Base-by-base conservation (phyloP, 2,797 vertebrate species). In the Myotis planiceps region DNA sequence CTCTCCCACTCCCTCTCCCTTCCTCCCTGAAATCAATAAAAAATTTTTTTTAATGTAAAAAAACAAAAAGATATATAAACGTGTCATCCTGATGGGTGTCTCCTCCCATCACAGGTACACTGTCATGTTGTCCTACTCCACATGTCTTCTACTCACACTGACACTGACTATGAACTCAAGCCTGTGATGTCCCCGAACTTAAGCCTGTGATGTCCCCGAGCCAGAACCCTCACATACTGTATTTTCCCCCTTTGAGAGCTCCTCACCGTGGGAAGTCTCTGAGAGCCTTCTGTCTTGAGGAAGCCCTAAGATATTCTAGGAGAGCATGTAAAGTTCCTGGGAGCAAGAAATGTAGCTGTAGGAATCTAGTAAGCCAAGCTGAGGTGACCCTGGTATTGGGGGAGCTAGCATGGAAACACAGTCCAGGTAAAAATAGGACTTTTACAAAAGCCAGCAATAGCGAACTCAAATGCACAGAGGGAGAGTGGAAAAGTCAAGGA, bases 91-190 rank as follows among this genome's bases (percentile, higher is more conserved):
- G 51, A 42, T 47, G 65, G 23, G 32, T 34, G 39, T 66, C n/a
- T 6, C 18, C 6, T 47, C 32, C 42, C 23, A 5, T 23, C 29
- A 37, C 29, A 21, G 66, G 65, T 29, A 51, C 23, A 2, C 1
- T 32, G 9, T 8, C 16, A 10, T 45, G 6, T 13, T 51, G 6
- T 13, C 66, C 47, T 49, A 15, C 29, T 55, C 58, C 37, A 23
- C 6, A 47, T 0, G 6, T 14, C 7, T 47, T 7, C 14, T 37
- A n/a, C n/a, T 86, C 34, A n/a, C 6, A 7, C 18, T 1, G 9
- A 37, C 29, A 13, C 23, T 32, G 53, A 14, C 34, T 9, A 1
- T 9, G 39, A 49, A 37, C 42, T 4, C 68, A 29, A 63, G 29
- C 7, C 19, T 72, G 34, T n/a, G 13, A 51, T 12, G 18, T 27